These are phyloP conservation scores for Leptopilina boulardi DNA, from an alignment of 1,140 invertebrate genomes.

Conservation along the genomic window DNA sequence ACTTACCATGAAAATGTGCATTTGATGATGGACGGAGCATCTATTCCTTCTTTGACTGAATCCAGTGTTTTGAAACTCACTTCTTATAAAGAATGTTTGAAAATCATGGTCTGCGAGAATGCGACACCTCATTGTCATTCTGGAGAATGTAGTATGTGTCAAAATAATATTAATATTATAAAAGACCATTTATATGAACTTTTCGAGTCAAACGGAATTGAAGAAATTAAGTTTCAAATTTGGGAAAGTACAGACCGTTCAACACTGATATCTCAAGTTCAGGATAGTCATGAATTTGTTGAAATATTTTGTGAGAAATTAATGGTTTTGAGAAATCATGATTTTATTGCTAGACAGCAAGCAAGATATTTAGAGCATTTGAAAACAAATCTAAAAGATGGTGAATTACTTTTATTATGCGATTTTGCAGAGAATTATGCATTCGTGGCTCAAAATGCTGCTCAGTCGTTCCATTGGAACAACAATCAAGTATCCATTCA, in stretches of 20 bases:
- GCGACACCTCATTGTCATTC: slow-evolving; percentile 29
- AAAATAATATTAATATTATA: too few species aligned
- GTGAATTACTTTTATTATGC: not conserved
- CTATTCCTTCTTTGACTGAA: slow-evolving; percentile 8
- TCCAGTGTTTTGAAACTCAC: not conserved
- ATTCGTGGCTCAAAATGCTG: too few species aligned
- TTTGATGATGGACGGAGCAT: slow-evolving; percentile 30
- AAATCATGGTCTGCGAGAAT: slow-evolving; percentile 20
- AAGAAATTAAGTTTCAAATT: too few species aligned
- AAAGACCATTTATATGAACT: slow-evolving; percentile 39
- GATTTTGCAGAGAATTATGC: too few species aligned
- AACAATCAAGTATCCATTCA: slow-evolving; percentile 37
- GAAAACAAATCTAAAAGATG: too few species aligned
- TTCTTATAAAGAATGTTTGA: slow-evolving; percentile 36
- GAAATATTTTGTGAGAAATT: too few species aligned
- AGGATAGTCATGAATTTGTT: slow-evolving; percentile 48
- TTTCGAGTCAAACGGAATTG: slow-evolving; percentile 41
- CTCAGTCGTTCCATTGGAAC: too few species aligned
- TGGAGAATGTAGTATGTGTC: too few species aligned
- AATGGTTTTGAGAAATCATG: not conserved
- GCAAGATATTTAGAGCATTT: too few species aligned
- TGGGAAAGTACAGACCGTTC: slow-evolving; percentile 53
- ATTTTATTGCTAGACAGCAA: too few species aligned
- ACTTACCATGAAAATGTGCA: too few species aligned
- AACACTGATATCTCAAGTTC: slow-evolving; percentile 43